Evolutionary conservation across 2,113 vertebrate species (phyloP).

Genomic region (Lophotis ruficrista): DNA sequence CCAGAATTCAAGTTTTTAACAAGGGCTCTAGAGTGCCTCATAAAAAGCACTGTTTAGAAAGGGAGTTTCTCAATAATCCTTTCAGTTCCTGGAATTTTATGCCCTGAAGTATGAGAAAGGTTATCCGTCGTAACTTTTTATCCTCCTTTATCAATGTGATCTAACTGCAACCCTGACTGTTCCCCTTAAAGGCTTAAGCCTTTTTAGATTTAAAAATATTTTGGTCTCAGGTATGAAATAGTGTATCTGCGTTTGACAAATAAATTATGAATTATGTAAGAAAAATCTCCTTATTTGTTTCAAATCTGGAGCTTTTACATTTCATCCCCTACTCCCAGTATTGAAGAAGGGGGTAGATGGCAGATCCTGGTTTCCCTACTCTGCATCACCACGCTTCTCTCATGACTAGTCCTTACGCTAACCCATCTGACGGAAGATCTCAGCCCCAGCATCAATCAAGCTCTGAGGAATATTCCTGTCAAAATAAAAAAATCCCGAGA

Average conservation of each 20-base stretch:
- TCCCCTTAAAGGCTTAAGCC: neutral
- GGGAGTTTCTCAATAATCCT: neutral
- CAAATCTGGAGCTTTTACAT: neutral
- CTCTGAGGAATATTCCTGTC: neutral
- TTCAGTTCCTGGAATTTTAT: neutral
- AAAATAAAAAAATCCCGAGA: neutral
- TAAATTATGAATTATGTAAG: neutral
- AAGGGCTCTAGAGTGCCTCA: neutral
- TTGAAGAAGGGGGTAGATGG: neutral
- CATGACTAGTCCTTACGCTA: neutral
- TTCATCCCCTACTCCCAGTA: neutral
- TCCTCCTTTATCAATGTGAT: neutral
- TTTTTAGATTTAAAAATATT: neutral
- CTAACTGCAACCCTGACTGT: neutral
- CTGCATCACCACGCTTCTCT: neutral
- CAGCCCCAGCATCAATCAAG: neutral
- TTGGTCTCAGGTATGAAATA: neutral
- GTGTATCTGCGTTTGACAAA: neutral
- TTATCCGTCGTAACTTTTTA: neutral
- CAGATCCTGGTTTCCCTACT: neutral
- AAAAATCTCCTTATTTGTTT: neutral
- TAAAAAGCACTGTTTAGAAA: neutral
- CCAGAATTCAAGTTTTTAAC: neutral
- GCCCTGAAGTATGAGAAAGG: neutral
- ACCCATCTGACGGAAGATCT: neutral